These are phyloP conservation scores for Sebastes hubbsi DNA, from an alignment of 2,797 vertebrate genomes.

Conservation along the genomic window DNA sequence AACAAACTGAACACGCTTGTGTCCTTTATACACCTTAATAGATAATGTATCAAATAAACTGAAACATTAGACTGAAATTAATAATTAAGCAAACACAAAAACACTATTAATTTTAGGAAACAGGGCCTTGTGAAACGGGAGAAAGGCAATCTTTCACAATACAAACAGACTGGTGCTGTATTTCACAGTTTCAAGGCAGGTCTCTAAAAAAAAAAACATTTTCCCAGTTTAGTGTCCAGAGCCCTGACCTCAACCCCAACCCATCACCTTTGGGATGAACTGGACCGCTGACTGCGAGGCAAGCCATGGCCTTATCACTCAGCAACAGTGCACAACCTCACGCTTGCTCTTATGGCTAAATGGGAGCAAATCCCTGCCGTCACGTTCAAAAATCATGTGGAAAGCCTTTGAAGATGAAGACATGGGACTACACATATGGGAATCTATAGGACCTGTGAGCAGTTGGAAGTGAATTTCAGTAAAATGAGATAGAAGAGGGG, in stretches of 20 bases:
- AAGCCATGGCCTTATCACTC: too few relatives aligned
- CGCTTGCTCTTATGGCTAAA: too few relatives aligned
- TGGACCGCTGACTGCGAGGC: too few relatives aligned
- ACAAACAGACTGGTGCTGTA: too few relatives aligned
- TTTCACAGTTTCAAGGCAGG: too few relatives aligned
- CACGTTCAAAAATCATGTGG: too few relatives aligned
- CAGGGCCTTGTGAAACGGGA: not conserved
- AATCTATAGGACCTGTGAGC: slow-evolving; percentile 90
- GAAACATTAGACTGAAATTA: not conserved
- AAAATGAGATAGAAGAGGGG: slow-evolving; percentile 86
- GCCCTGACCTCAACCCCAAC: too few relatives aligned
- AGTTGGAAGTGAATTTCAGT: slow-evolving; percentile 88
- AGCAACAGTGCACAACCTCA: too few relatives aligned
- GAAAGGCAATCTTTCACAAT: not conserved
- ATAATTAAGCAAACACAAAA: not conserved
- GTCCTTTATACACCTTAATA: not conserved
- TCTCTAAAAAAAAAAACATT: too few relatives aligned
- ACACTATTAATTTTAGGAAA: not conserved
- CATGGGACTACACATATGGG: slow-evolving; percentile 88
- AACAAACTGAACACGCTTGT: not conserved
- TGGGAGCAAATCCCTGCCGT: too few relatives aligned
- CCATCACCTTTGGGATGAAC: too few relatives aligned
- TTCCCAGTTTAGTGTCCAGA: too few relatives aligned
- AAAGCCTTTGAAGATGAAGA: slow-evolving; percentile 75
- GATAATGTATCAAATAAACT: not conserved